Conservation (phyloP, 2,797 vertebrate genomes). For the Typhlichthys eigenmanni region DNA sequence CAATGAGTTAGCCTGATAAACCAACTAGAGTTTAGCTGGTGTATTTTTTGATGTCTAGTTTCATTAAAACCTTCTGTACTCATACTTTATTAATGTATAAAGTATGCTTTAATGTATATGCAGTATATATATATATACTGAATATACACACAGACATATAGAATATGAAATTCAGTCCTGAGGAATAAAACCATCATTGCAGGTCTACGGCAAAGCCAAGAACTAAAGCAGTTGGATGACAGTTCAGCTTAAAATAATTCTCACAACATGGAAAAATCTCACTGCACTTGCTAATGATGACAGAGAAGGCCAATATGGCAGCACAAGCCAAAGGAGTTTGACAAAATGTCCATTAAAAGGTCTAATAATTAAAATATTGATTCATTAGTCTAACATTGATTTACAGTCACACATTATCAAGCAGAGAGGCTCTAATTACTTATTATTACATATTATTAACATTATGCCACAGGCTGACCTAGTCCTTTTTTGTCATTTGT, state of each 20-base stretch:
- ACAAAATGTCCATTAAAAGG: constrained; percentile 96
- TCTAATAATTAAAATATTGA: constrained; percentile 99
- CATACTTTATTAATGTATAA: too few relatives aligned
- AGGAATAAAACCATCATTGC: constrained; percentile 21
- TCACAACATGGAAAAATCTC: constrained; percentile 57
- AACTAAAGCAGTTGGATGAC: constrained; percentile 52
- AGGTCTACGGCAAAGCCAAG: constrained; percentile 23
- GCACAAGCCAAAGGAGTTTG: constrained; percentile 87
- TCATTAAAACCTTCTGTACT: constrained; percentile 7
- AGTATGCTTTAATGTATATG: too few relatives aligned
- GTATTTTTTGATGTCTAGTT: too few relatives aligned
- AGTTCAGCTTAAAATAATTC: constrained; percentile 46
- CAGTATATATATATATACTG: too few relatives aligned
- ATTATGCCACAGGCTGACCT: constrained; percentile 93
- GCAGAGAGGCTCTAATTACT: constrained; percentile 94
- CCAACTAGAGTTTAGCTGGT: constrained; percentile 24
- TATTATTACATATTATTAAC: constrained; percentile 39
- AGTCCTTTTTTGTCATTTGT: constrained; percentile 87
- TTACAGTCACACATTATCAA: constrained; percentile 98
- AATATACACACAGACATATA: too few relatives aligned
- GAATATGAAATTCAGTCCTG: constrained; percentile 7
- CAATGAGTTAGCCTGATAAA: constrained; percentile 57
- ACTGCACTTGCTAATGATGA: constrained; percentile 82
- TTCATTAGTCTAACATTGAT: constrained; percentile 99
- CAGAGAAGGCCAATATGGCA: constrained; percentile 79